Conservation (phyloP, 2,113 vertebrate genomes). For the Anolis sagrei region DNA sequence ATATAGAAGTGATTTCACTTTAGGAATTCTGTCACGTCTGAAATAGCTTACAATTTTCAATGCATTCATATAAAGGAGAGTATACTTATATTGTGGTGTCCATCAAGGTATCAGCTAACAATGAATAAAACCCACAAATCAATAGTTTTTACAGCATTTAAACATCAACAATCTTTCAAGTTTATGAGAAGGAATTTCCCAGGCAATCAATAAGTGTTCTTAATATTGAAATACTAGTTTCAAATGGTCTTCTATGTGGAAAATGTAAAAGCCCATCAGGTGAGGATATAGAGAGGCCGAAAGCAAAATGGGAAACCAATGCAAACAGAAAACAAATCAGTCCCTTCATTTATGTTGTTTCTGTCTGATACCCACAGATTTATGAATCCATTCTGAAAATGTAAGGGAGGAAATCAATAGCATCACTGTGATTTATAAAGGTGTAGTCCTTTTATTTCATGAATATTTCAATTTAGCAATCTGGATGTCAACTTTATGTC, state of each 20-base stretch:
- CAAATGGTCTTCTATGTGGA: slow-evolving; percentile 28
- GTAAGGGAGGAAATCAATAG: slow-evolving; percentile 58
- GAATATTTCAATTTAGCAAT: slow-evolving; percentile 65
- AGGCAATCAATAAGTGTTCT: slow-evolving; percentile 38
- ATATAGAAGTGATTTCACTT: not conserved
- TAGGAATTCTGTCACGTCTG: slow-evolving; percentile 12
- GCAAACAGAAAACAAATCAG: slow-evolving; percentile 57
- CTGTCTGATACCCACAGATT: slow-evolving; percentile 60
- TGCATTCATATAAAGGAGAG: slow-evolving; percentile 1
- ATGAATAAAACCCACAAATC: slow-evolving; percentile 18
- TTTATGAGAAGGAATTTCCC: slow-evolving; percentile 30
- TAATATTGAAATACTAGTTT: slow-evolving; percentile 51
- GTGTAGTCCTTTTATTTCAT: slow-evolving; percentile 46
- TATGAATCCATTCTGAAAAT: slow-evolving; percentile 64
- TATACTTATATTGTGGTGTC: slow-evolving; percentile 11
- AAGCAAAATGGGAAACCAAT: slow-evolving; percentile 59
- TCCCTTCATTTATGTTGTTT: slow-evolving; percentile 63
- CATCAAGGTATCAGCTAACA: slow-evolving; percentile 21
- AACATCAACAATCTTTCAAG: slow-evolving; percentile 5
- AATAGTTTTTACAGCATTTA: slow-evolving; percentile 40
- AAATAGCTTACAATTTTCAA: slow-evolving; percentile 5
- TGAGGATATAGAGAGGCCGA: slow-evolving; percentile 37
- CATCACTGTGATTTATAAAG: slow-evolving; percentile 67
- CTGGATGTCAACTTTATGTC: slow-evolving; percentile 53
- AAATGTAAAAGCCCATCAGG: slow-evolving; percentile 23